Evolutionary conservation across 2,797 vertebrate species (phyloP).

Genomic region (Brachyalestes nurse): DNA sequence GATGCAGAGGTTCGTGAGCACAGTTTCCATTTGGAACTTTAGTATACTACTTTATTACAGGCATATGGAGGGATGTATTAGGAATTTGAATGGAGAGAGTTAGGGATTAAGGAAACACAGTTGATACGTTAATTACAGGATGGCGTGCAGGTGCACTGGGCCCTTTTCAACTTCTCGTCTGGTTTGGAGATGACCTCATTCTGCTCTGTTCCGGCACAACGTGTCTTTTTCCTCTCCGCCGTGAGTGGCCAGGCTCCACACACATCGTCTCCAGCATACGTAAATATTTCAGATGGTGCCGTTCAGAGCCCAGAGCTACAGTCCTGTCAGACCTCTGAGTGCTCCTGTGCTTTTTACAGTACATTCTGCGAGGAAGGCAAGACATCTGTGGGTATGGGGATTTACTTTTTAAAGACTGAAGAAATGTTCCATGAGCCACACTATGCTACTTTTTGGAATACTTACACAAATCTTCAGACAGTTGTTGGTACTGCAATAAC

Average conservation of each 20-base stretch:
- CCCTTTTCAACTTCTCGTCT: constrained; percentile 38
- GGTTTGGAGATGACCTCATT: constrained; percentile 53
- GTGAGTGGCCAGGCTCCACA: constrained; percentile 21
- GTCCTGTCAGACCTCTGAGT: constrained; percentile 19
- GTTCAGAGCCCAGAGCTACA: constrained; percentile 18
- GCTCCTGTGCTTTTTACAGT: constrained; percentile 10
- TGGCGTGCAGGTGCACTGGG: constrained; percentile 44
- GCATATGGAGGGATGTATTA: background rate
- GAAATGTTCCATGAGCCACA: constrained; percentile 18
- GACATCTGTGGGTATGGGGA: constrained; percentile 4
- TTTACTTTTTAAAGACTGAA: constrained; percentile 30
- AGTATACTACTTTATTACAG: constrained; percentile 17
- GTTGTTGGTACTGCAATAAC: too few species aligned
- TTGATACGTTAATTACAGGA: constrained; percentile 47
- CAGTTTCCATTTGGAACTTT: background rate
- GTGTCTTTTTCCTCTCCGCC: constrained; percentile 25
- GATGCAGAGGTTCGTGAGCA: background rate
- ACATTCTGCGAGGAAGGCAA: background rate
- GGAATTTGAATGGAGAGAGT: constrained; percentile 36
- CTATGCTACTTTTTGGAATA: constrained; percentile 7
- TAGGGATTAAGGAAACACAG: constrained; percentile 39
- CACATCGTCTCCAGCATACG: constrained; percentile 30
- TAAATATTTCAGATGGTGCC: constrained; percentile 46
- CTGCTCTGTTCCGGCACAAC: constrained; percentile 37
- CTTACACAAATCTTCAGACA: background rate